Conservation (phyloP, 2,113 vertebrate genomes). For the Tautogolabrus adspersus region DNA sequence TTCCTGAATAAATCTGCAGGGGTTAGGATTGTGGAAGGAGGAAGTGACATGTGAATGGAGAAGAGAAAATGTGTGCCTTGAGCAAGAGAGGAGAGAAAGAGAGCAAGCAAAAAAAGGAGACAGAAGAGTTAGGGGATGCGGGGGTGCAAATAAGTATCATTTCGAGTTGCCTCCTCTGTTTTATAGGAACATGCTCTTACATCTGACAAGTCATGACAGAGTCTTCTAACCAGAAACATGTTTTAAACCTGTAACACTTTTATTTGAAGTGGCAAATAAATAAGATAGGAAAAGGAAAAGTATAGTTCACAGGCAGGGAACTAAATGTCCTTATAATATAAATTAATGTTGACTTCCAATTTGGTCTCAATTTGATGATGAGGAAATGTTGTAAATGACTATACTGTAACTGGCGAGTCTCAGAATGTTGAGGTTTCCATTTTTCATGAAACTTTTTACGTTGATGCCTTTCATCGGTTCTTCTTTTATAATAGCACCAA, state of each 20-base stretch:
- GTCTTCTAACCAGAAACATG: not conserved
- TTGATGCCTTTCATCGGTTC: not conserved
- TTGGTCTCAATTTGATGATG: not conserved
- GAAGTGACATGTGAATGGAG: slow-evolving; percentile 66
- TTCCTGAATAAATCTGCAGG: slow-evolving; percentile 65
- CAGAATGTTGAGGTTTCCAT: not conserved
- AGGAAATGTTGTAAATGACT: not conserved
- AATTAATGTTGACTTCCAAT: not conserved
- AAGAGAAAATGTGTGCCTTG: slow-evolving; percentile 51
- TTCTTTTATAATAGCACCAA: not conserved
- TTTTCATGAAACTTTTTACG: not conserved
- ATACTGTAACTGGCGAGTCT: not conserved
- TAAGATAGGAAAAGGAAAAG: not conserved
- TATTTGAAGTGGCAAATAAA: slow-evolving; percentile 10
- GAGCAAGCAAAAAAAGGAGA: not conserved
- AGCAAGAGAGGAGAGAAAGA: slow-evolving; percentile 37
- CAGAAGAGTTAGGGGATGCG: slow-evolving; percentile 18
- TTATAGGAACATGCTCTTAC: slow-evolving; percentile 49
- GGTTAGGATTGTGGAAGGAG: slow-evolving; percentile 48
- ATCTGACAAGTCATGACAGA: slow-evolving; percentile 45
- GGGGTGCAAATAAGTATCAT: slow-evolving; percentile 58
- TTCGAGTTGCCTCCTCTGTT: slow-evolving; percentile 41
- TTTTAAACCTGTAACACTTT: slow-evolving; percentile 16
- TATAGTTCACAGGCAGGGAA: not conserved
- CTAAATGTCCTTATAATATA: not conserved